Conservation (phyloP, 2,888 invertebrate genomes). For the Nineta flava region DNA sequence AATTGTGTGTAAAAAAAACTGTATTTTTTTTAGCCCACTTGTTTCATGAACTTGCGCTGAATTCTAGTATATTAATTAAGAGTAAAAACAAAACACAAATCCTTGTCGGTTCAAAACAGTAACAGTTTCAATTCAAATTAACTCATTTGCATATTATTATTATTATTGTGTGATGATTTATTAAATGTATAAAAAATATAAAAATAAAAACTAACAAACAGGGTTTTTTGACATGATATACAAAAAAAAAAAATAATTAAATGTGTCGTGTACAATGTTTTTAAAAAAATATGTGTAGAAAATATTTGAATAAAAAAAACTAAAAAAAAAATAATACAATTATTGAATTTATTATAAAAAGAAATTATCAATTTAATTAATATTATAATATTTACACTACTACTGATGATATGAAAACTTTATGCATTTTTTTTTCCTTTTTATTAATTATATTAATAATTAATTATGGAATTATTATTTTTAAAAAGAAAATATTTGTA, state of each 20-base stretch:
- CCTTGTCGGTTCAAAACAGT: no score
- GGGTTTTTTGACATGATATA: slow-evolving; percentile 1
- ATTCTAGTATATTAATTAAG: background rate
- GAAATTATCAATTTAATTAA: no score
- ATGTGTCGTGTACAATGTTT: no score
- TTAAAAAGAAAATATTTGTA: background rate
- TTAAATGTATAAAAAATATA: background rate
- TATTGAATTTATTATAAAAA: no score
- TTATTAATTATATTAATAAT: background rate
- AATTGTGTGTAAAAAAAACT: no score
- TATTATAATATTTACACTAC: no score
- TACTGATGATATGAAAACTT: background rate
- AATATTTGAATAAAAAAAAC: no score
- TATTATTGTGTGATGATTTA: background rate
- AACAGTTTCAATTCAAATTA: background rate
- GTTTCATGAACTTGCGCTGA: slow-evolving; percentile 7
- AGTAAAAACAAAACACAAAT: background rate
- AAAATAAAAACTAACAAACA: background rate
- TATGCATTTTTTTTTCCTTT: background rate
- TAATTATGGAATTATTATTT: slow-evolving; percentile 1
- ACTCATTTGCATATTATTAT: no score
- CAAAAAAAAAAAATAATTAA: no score
- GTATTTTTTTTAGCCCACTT: background rate
- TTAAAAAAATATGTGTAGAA: no score
- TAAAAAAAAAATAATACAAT: no score